phyloP scores from a whole-genome alignment of 1,140 invertebrate genomes.

The Spodoptera litura region DNA sequence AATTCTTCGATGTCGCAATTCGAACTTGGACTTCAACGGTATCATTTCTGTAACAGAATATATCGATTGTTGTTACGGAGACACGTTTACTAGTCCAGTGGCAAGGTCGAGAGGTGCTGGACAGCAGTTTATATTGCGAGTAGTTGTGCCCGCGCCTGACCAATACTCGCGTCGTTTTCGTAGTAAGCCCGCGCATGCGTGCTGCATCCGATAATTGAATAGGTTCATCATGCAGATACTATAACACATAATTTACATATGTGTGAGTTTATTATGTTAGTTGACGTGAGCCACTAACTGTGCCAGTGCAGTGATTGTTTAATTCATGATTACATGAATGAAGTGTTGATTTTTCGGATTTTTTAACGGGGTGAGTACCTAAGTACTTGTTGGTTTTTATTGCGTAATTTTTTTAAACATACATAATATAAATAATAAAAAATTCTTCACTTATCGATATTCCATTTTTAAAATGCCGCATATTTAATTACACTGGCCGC shows the following conservation, averaged over 20 bases:
- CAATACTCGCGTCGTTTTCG: conserved; percentile 58
- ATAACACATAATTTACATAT: conserved; percentile 17
- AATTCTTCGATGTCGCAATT: conserved; percentile 23
- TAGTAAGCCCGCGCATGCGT: conserved; percentile 51
- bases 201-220: conserved; percentile 48
- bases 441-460: too few species aligned
- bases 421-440: not conserved
- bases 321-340: conserved; percentile 3
- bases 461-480: too few species aligned
- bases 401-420: not conserved
- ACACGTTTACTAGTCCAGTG: conserved; percentile 55
- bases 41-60: conserved; percentile 33
- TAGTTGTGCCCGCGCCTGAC: conserved; percentile 54
- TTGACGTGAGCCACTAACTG: not conserved
- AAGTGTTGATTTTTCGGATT: conserved; percentile 21
- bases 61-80: conserved; percentile 37
- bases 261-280: conserved; percentile 13
- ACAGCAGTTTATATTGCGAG: conserved; percentile 62
- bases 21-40: conserved; percentile 36
- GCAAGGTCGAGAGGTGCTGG: conserved; percentile 63
- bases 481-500: not conserved
- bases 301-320: conserved; percentile 29
- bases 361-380: conserved; percentile 28
- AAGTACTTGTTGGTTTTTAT: not conserved
- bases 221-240: conserved; percentile 11